Conservation (phyloP, 1,140 invertebrate species). For the Bombus waltoni region DNA sequence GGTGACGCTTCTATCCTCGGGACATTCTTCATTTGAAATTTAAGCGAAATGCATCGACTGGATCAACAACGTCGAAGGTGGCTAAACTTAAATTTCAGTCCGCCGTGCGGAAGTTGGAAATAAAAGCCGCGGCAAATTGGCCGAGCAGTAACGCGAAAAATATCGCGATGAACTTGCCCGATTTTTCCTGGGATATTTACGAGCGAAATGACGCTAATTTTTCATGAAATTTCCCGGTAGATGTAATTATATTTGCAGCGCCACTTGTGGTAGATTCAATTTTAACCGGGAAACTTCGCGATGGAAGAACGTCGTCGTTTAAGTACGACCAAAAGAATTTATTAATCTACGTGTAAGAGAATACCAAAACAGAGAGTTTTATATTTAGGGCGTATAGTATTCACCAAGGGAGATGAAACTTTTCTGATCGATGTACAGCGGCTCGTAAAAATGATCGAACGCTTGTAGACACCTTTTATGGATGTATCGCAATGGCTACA, state of each 20-base stretch:
- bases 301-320: background rate
- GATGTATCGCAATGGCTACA: too few relatives aligned
- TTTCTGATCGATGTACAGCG: too few relatives aligned
- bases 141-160: background rate
- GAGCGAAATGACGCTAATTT: background rate
- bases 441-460: too few relatives aligned
- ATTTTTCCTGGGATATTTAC: background rate
- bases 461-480: too few relatives aligned
- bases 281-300: background rate
- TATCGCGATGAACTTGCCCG: background rate
- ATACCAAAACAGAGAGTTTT: too few relatives aligned
- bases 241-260: background rate
- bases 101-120: background rate
- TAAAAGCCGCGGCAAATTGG: conserved; percentile 4
- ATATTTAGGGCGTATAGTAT: too few relatives aligned
- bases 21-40: conserved; percentile 47
- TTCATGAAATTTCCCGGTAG: background rate
- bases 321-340: background rate
- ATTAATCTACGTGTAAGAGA: too few relatives aligned
- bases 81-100: conserved; percentile 38
- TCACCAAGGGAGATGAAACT: too few relatives aligned
- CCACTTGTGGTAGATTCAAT: background rate
- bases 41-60: conserved; percentile 8
- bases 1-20: background rate
- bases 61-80: background rate